Conservation (phyloP, 2,888 invertebrate genomes). For the Matsumyia berberina region DNA sequence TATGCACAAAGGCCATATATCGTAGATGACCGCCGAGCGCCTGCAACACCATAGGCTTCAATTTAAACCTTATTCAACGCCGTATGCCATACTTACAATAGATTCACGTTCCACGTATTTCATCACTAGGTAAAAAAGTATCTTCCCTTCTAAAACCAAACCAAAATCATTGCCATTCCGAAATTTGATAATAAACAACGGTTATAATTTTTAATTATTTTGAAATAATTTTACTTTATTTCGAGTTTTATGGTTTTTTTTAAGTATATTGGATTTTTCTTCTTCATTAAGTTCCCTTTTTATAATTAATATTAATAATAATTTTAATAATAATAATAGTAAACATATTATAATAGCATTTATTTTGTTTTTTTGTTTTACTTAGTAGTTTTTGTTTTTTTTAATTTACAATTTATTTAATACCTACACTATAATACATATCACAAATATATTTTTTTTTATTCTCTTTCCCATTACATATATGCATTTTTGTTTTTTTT, state of each 20-base stretch:
- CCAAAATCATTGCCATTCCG: not conserved
- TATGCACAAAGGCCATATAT: too few relatives aligned
- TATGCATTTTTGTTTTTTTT: slow-evolving; percentile 57
- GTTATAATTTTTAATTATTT: slow-evolving; percentile 62
- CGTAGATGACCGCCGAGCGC: too few relatives aligned
- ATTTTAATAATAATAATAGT: slow-evolving; percentile 74
- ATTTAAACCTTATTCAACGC: too few relatives aligned
- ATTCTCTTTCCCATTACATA: slow-evolving; percentile 64
- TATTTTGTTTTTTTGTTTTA: slow-evolving; percentile 58
- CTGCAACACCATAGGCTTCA: too few relatives aligned
- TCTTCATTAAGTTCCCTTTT: slow-evolving; percentile 52
- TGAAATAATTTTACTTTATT: slow-evolving; percentile 75
- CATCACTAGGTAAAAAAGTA: too few relatives aligned
- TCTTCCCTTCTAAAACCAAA: slow-evolving; percentile 33
- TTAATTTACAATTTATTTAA: slow-evolving; percentile 76
- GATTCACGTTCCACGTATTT: too few relatives aligned
- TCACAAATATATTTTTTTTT: slow-evolving; percentile 77
- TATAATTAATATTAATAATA: slow-evolving; percentile 74
- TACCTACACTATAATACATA: slow-evolving; percentile 77
- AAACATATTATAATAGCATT: slow-evolving; percentile 75
- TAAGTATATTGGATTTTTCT: slow-evolving; percentile 68
- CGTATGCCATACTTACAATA: too few relatives aligned
- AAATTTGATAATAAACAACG: not conserved
- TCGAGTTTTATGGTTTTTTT: slow-evolving; percentile 55
- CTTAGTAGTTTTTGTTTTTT: slow-evolving; percentile 66